Evolutionary conservation across 1,140 invertebrate genomes (phyloP), one percentile per base, ranked within the genome.

Genomic region (Acyrthosiphon pisum): DNA sequence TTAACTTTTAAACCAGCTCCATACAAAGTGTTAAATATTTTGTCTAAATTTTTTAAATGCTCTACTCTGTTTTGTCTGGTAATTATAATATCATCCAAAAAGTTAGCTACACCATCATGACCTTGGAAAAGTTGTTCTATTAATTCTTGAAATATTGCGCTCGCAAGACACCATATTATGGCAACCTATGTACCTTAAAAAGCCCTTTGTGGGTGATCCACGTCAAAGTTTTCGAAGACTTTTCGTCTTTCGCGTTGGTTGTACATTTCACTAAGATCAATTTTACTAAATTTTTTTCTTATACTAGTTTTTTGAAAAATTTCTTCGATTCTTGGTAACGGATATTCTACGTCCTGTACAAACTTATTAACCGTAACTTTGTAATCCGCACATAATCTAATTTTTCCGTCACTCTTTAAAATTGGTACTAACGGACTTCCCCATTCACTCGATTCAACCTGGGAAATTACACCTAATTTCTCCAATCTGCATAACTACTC

Each of bases 91-190:
- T n/a, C n/a, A n/a, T n/a, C n/a, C n/a, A 50, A 20, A 50, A 50
- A 50, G 20, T 50, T 50, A 0, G 48, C 48, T 50, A 50, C 4
- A 50, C 48, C 3, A 50, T 20, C 48, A 20, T 50, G 18, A 50
- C 48, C 14, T 76, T 35, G 68, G 18, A 81, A 81, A 81, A 81
- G 68, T 81, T 76, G n/a, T 76, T 81, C n/a, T n/a, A 81, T 81
- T 81, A 81, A 81, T 35, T 81, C 35, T 81, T 35, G n/a, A 6
- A 81, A 81, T 81, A 35, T 81, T 18, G 94, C 94, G 93, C 46
- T 88, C 20, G 48, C 48, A 3, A 2, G 18, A 88, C n/a, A 50
- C 48, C 44, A 88, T n/a, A n/a, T n/a, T 88, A 53, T 1, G 44
- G 46, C 2, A 88, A 88, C 8, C 46, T 50, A 41, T 50, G 22